phyloP scores from a whole-genome alignment of 2,888 invertebrate species.

The Napeogenes inachia region DNA sequence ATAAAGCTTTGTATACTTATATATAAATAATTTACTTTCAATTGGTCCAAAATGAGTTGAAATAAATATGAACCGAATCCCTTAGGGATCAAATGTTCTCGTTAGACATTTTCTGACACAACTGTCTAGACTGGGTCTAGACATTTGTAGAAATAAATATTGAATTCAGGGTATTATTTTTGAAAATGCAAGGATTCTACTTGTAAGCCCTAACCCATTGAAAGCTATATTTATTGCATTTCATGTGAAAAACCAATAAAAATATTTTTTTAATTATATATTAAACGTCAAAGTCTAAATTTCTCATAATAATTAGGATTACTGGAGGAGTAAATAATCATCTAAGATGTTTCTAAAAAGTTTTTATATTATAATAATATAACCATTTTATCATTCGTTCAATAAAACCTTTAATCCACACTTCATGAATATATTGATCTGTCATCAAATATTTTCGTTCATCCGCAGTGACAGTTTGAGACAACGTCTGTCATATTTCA shows the following conservation, averaged over 20 bases:
- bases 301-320: too few species aligned
- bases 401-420: too few species aligned
- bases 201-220: neutral
- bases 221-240: neutral
- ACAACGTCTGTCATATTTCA: slow-evolving; percentile 1
- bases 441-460: neutral
- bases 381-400: too few species aligned
- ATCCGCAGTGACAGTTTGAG: slow-evolving; percentile 1
- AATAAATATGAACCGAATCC: slow-evolving; percentile 13
- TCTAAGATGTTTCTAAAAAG: too few species aligned
- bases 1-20: too few species aligned
- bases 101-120: slow-evolving; percentile 26
- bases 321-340: too few species aligned
- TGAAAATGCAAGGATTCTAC: slow-evolving; percentile 12
- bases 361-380: too few species aligned
- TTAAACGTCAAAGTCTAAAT: too few species aligned
- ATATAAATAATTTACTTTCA: neutral
- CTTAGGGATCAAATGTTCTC: slow-evolving; percentile 23
- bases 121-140: slow-evolving; percentile 30
- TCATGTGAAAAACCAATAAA: neutral
- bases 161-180: slow-evolving; percentile 19
- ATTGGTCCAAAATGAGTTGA: neutral
- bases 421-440: neutral
- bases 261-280: too few species aligned
- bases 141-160: slow-evolving; percentile 22